Percentiles rank a stretch among this genome's conserved stretches.
These are phyloP conservation scores for Xenotilapia leptura DNA, from an alignment of 2,113 vertebrate species.

Conservation along the genomic window DNA sequence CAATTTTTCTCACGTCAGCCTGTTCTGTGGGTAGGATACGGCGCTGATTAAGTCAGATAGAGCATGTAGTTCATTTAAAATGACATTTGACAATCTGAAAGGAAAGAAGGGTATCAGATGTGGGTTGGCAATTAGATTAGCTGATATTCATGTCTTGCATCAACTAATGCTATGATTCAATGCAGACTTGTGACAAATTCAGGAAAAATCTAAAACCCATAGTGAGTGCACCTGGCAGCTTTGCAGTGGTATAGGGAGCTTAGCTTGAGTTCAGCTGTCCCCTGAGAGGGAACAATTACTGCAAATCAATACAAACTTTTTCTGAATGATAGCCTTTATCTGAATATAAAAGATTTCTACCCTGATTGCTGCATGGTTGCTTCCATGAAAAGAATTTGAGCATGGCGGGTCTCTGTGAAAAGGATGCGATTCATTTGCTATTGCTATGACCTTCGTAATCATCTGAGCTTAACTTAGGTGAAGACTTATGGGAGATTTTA, in stretches of 20 bases:
- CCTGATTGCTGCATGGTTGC: neutral
- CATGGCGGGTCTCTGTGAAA: neutral
- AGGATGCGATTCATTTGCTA: neutral
- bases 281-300: neutral
- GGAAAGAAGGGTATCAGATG: neutral
- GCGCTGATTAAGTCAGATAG: neutral
- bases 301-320: neutral
- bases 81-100: neutral
- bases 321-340: neutral
- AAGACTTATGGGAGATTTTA: neutral
- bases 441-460: neutral
- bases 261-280: neutral
- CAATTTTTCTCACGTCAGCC: neutral
- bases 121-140: neutral
- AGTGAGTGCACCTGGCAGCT: neutral
- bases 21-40: neutral
- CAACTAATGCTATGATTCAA: neutral
- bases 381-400: neutral
- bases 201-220: neutral
- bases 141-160: neutral
- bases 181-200: neutral
- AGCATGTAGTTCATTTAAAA: neutral
- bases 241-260: neutral
- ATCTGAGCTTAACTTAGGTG: neutral
- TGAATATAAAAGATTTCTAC: neutral